A percentile compares a stretch with the other conserved stretches of the same genome.
phyloP scores from a whole-genome alignment of 2,888 invertebrate genomes.

The Amphimallon solstitiale region DNA sequence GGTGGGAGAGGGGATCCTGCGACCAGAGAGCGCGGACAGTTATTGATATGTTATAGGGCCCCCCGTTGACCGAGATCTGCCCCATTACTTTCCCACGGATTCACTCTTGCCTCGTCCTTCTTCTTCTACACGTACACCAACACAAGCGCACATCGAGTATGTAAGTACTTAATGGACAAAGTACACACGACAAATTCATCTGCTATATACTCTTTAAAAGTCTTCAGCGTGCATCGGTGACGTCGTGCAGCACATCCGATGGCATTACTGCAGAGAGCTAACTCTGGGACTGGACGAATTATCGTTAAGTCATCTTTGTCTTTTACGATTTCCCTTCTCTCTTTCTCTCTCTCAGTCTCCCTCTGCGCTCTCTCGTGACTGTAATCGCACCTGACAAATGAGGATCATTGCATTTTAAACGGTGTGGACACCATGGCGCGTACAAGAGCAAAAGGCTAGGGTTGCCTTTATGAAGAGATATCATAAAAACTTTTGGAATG shows the following conservation, averaged over 20 bases:
- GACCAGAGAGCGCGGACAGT: conserved; percentile 48
- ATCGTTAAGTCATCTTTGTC: neutral
- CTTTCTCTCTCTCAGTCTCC: conserved; percentile 7
- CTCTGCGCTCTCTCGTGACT: conserved; percentile 45
- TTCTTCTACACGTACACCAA: neutral
- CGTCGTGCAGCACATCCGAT: neutral
- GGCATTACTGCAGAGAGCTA: neutral
- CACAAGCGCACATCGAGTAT: neutral
- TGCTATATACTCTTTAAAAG: neutral
- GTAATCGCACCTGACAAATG: conserved; percentile 55
- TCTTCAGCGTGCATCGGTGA: neutral
- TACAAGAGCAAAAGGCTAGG: neutral
- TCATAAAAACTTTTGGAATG: neutral
- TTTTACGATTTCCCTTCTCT: neutral
- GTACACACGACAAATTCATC: no score
- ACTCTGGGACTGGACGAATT: neutral
- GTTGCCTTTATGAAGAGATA: neutral
- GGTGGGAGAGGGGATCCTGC: conserved; percentile 35
- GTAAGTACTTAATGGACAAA: neutral
- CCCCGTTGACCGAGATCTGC: conserved; percentile 48
- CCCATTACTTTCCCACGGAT: conserved; percentile 53
- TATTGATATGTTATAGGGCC: conserved; percentile 54
- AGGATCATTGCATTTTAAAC: conserved; percentile 41
- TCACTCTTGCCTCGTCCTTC: conserved; percentile 37
- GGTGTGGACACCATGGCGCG: conserved; percentile 20